phyloP scores from a whole-genome alignment of 2,797 vertebrate species.

The Typhlichthys eigenmanni region DNA sequence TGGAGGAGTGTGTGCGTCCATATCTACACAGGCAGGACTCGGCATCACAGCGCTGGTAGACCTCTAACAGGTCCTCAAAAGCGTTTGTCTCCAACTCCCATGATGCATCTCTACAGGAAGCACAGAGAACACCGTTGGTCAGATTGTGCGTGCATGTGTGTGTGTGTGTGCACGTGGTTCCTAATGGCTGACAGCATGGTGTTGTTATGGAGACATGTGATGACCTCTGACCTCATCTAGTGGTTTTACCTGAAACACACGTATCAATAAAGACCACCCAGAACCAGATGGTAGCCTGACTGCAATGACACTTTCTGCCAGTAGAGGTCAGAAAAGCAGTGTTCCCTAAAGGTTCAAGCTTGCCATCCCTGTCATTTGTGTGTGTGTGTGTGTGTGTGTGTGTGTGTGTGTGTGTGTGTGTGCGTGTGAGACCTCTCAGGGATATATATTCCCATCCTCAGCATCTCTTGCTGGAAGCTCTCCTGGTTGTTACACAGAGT shows the following conservation, averaged over 20 bases:
- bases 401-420: not conserved
- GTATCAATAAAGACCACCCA: not conserved
- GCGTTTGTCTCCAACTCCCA: constrained; percentile 97
- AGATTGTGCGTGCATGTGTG: not conserved
- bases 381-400: not conserved
- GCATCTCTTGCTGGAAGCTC: constrained; percentile 93
- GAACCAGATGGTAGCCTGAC: too few relatives aligned
- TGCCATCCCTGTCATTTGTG: not conserved
- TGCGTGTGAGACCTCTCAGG: constrained; percentile 84
- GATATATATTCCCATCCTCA: constrained; percentile 93
- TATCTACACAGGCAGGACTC: constrained; percentile 78
- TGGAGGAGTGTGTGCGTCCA: constrained; percentile 82
- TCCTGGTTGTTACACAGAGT: constrained; percentile 94
- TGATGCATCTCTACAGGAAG: constrained; percentile 87
- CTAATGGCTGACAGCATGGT: not conserved
- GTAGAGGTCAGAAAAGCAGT: too few relatives aligned
- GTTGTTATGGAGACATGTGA: not conserved
- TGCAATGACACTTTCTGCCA: too few relatives aligned
- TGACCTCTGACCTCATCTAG: not conserved
- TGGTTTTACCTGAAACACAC: too few relatives aligned
- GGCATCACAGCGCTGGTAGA: constrained; percentile 85
- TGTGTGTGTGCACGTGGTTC: not conserved
- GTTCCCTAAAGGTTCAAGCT: not conserved
- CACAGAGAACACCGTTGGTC: not conserved
- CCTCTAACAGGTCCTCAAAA: constrained; percentile 88